Evolutionary conservation across 2,888 invertebrate genomes (phyloP).

Genomic region (Flexamia atlantica): DNA sequence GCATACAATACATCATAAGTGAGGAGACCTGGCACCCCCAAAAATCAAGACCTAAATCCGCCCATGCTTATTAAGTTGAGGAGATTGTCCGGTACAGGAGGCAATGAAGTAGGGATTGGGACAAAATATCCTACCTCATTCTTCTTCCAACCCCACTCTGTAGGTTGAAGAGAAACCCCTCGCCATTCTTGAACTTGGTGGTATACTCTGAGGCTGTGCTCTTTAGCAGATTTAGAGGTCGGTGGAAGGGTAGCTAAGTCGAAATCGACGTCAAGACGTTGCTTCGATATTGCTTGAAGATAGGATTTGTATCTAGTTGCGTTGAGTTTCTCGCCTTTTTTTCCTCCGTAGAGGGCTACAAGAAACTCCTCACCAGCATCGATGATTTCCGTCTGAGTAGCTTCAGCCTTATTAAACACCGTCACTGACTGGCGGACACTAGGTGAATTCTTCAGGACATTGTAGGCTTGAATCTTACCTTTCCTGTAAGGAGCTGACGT

Average conservation of each 20-base stretch:
- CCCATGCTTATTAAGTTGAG: conserved; percentile 10
- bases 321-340: not conserved
- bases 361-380: not conserved
- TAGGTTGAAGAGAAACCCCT: conserved; percentile 14
- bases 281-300: not conserved
- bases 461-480: conserved; percentile 1
- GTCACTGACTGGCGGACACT: not conserved
- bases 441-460: not conserved
- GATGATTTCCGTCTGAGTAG: conserved; percentile 6
- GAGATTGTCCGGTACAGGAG: not conserved
- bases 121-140: not conserved
- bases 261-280: not conserved
- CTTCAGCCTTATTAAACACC: not conserved
- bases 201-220: conserved; percentile 59
- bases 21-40: too few relatives aligned
- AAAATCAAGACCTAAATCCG: too few relatives aligned
- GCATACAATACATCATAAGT: too few relatives aligned
- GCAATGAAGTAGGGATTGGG: not conserved
- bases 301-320: not conserved
- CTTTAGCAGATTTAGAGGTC: conserved; percentile 40
- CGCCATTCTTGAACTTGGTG: conserved; percentile 60
- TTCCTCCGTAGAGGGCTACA: not conserved
- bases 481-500: conserved; percentile 1
- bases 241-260: conserved; percentile 57
- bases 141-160: not conserved